These are phyloP conservation scores for Sturnira hondurensis DNA, from an alignment of 2,113 vertebrate species.

Conservation along the genomic window DNA sequence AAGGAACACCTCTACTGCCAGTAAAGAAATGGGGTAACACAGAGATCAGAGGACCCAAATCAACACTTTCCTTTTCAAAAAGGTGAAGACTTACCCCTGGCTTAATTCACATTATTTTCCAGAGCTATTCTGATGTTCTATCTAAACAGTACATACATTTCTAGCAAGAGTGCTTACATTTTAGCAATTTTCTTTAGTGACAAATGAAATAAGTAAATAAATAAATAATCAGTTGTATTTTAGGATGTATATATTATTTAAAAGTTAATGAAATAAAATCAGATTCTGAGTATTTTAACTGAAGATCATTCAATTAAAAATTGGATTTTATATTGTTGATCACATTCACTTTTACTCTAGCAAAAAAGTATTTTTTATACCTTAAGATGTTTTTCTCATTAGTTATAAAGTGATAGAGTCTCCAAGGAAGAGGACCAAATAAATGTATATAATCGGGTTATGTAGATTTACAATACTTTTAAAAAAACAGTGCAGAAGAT, in stretches of 20 bases:
- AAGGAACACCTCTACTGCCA: constrained; percentile 81
- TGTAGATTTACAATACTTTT: not conserved
- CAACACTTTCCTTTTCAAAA: constrained; percentile 54
- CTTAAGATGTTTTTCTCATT: not conserved
- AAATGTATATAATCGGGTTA: not conserved
- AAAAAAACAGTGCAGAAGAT: not conserved
- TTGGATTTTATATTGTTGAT: not conserved
- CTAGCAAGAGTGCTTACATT: constrained; percentile 8
- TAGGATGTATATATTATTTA: not conserved
- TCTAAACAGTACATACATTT: not conserved
- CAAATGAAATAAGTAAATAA: not conserved
- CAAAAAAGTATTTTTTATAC: not conserved
- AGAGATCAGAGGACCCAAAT: constrained; percentile 67
- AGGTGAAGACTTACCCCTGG: not conserved
- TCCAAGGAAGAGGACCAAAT: not conserved
- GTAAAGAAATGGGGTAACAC: constrained; percentile 78
- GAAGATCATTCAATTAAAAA: not conserved
- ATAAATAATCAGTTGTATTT: not conserved
- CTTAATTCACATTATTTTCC: constrained; percentile 62
- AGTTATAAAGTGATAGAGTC: not conserved
- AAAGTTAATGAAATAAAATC: not conserved
- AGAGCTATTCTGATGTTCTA: constrained; percentile 20
- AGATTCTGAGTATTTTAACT: not conserved
- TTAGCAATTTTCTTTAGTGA: not conserved
- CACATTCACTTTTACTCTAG: not conserved